phyloP scores from a whole-genome alignment of 2,797 vertebrate species.

The Dendrocincla fuliginosa region DNA sequence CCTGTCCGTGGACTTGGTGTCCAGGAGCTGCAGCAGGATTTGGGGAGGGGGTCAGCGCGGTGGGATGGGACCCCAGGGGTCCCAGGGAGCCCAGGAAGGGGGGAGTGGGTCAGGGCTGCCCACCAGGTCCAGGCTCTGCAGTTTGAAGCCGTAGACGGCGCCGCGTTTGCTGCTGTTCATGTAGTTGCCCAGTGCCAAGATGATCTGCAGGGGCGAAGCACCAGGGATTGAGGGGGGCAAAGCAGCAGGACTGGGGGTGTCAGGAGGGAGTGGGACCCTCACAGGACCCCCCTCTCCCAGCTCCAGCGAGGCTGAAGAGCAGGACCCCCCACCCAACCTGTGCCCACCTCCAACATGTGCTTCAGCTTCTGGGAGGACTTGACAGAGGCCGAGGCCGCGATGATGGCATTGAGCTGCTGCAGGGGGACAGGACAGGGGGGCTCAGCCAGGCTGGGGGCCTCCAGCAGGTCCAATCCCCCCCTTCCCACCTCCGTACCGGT shows the following conservation, averaged over 20 bases:
- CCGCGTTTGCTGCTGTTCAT: slow-evolving; percentile 99
- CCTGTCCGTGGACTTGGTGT: slow-evolving; percentile 97
- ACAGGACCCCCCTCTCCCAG: background rate
- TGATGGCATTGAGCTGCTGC: slow-evolving; percentile 82
- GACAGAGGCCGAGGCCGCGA: slow-evolving; percentile 91
- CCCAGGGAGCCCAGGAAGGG: accelerated
- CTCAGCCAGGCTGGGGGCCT: background rate
- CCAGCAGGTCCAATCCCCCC: accelerated
- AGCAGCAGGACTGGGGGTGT: background rate
- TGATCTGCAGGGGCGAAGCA: slow-evolving; percentile 80
- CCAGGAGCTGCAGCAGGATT: slow-evolving; percentile 82
- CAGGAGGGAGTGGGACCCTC: background rate
- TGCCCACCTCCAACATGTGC: slow-evolving; percentile 89
- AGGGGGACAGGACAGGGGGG: background rate
- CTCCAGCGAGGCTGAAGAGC: accelerated
- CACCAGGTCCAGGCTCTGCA: slow-evolving; percentile 97
- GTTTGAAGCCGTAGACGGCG: slow-evolving; percentile 94
- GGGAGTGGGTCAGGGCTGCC: background rate
- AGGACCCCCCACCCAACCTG: background rate
- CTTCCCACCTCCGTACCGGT: slow-evolving; percentile 72
- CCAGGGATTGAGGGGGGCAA: background rate
- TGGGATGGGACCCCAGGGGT: background rate
- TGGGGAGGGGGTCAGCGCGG: background rate
- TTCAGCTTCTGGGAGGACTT: slow-evolving; percentile 95
- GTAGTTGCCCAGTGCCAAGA: slow-evolving; percentile 95